Base-by-base conservation (phyloP, 2,888 invertebrate species). In the Myathropa florea region DNA sequence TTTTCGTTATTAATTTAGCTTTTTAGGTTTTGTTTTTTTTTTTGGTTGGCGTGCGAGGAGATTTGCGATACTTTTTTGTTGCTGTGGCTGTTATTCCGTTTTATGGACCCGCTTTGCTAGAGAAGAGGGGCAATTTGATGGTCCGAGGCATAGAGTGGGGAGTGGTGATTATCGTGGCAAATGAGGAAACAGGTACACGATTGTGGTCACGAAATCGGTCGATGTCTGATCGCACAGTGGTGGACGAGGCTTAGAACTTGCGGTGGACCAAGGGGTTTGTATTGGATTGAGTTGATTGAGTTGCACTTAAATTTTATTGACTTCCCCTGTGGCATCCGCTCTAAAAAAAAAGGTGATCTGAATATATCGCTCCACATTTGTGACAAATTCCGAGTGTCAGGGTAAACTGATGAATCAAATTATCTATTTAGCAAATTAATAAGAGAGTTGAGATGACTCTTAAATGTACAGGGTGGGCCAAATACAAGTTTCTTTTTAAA, bases 1-100 rank as follows among this genome's bases (percentile, higher is more conserved):
- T 55, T 71, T 73, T 82, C 72, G 81, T 85, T 85, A 77, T 64
- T 82, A 77, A 77, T 86, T 71, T 82, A 63, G 63, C 33, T 61
- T 46, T 21, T 60, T 21, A 28, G 12, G 24, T 24, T 55, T 57
- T 10, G 39, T 30, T 12, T 18, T 70, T 72, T 67, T 67, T 64
- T 76, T 39, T 55, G 67, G 26, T 53, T 71, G 65, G 24, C 28
- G 68, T 67, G 36, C 55, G 18, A 24, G 24, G 70, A 57, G 36
- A 9, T 64, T 59, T 36, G 39, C 53, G 39, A 57, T 53, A n/a
- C 46, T 26, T 53, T 68, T 63, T 10, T 23, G 33, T 73, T 53
- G 36, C 61, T 68, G 21, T 77, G 67, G 81, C 70, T 57, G 6
- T 23, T 14, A 57, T 39, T n/a, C 18, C 18, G 46, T 18, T 18